These are phyloP conservation scores for Ochlodes sylvanus DNA, from an alignment of 2,888 invertebrate species.

Conservation along the genomic window DNA sequence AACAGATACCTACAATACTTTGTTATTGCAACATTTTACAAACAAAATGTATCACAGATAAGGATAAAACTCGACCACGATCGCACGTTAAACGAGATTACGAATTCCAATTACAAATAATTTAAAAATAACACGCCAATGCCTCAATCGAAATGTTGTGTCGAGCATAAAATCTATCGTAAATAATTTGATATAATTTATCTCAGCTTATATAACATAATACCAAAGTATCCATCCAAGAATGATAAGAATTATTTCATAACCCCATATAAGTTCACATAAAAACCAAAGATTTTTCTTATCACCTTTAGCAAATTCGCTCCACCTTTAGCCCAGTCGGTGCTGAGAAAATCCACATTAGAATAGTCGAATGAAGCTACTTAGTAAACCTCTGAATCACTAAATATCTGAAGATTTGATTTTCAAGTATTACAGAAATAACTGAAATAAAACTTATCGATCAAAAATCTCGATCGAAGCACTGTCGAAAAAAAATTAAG, in stretches of 20 bases:
- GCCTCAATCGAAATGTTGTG: slow-evolving; percentile 24
- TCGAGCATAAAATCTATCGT: background rate
- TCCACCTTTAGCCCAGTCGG: too few relatives aligned
- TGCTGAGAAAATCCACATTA: too few relatives aligned
- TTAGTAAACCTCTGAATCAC: too few relatives aligned
- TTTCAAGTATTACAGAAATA: background rate
- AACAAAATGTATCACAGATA: slow-evolving; percentile 81
- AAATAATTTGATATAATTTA: background rate
- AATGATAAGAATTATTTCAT: too few relatives aligned
- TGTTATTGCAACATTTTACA: slow-evolving; percentile 73
- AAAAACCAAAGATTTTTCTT: too few relatives aligned
- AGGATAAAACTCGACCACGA: slow-evolving; percentile 63
- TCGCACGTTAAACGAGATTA: slow-evolving; percentile 46
- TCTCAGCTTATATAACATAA: too few relatives aligned
- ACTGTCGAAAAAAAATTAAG: slow-evolving; percentile 11
- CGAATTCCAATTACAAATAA: slow-evolving; percentile 42
- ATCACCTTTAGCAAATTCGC: too few relatives aligned
- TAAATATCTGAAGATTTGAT: too few relatives aligned
- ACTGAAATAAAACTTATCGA: background rate
- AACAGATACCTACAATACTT: slow-evolving; percentile 61
- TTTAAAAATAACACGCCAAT: slow-evolving; percentile 23
- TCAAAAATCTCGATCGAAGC: slow-evolving; percentile 23
- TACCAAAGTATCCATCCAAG: too few relatives aligned
- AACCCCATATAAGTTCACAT: too few relatives aligned
- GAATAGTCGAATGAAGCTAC: too few relatives aligned